Percentiles rank a stretch among this genome's conserved stretches.
phyloP scores from a whole-genome alignment of 2,797 vertebrate species.

The Gambusia yucatana region DNA sequence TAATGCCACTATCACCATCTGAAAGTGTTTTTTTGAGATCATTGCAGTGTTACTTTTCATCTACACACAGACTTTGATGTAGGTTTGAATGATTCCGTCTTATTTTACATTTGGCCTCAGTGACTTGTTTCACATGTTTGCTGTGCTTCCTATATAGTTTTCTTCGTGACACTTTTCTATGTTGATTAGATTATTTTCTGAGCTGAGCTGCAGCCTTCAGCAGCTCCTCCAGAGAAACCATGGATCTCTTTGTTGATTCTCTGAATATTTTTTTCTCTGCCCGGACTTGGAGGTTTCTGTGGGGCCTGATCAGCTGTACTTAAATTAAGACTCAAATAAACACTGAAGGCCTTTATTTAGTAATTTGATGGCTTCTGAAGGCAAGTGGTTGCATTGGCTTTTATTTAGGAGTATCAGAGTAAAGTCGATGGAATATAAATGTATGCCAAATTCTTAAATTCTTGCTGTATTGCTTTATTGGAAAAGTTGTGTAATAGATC shows the following conservation, averaged over 20 bases:
- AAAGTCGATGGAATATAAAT: neutral
- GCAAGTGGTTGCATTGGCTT: neutral
- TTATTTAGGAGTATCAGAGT: neutral
- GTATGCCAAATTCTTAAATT: neutral
- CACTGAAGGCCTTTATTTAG: neutral
- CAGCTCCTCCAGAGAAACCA: neutral
- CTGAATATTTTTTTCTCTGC: neutral
- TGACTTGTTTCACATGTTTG: neutral
- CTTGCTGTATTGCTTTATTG: neutral
- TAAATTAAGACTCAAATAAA: neutral
- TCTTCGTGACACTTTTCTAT: neutral
- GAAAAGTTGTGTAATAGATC: neutral
- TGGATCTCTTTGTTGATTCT: neutral
- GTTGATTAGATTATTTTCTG: neutral
- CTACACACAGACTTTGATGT: neutral
- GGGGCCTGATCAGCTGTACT: no score
- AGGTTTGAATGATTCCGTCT: neutral
- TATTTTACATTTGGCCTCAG: neutral
- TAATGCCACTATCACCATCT: neutral
- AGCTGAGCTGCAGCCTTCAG: neutral
- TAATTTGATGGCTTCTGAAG: neutral
- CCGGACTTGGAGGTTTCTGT: no score
- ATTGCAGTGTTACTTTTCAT: neutral
- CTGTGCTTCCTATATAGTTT: neutral
- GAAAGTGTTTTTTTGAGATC: neutral